phyloP scores from a whole-genome alignment of 2,797 vertebrate species.

The Hydrophis major region DNA sequence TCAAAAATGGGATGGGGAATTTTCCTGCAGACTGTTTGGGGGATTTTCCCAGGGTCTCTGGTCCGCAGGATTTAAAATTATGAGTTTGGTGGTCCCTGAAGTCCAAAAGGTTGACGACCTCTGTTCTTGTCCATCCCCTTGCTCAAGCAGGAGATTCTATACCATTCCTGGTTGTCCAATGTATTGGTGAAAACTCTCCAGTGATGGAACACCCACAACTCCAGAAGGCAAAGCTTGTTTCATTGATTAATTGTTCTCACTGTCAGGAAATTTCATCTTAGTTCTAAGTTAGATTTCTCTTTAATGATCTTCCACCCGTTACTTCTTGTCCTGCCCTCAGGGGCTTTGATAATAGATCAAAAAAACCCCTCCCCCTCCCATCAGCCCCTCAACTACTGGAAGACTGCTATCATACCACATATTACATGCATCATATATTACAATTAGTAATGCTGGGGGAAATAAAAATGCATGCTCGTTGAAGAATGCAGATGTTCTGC shows the following conservation, averaged over 20 bases:
- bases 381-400: background rate
- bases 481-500: constrained; percentile 7
- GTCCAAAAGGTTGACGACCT: no score
- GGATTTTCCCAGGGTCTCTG: no score
- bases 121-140: no score
- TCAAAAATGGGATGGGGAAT: no score
- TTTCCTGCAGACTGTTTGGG: no score
- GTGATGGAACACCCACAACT: background rate
- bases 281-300: background rate
- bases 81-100: no score
- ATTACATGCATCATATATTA: background rate
- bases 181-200: no score
- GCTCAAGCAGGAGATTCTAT: no score
- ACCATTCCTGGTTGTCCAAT: no score
- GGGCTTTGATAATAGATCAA: background rate
- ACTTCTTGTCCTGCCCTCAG: background rate
- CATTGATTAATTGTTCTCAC: background rate
- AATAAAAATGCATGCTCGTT: background rate
- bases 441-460: background rate
- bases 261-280: background rate
- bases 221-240: no score
- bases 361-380: no score
- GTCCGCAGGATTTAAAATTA: no score
- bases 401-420: background rate
- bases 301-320: background rate